Evolutionary conservation across 2,797 vertebrate genomes (phyloP).

Genomic region (Chelonia mydas): DNA sequence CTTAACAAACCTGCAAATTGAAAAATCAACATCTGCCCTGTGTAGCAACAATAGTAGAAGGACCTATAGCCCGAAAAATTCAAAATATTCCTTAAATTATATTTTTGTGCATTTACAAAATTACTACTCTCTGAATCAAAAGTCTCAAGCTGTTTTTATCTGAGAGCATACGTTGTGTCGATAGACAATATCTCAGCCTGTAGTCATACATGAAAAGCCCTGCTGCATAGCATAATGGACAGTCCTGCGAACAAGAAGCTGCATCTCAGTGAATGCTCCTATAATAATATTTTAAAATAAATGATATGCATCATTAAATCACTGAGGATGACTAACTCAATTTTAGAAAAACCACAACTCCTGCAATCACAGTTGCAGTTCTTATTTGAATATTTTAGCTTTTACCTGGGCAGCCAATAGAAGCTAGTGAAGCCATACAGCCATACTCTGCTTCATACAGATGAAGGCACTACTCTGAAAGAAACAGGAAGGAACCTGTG

Average conservation of each 20-base stretch:
- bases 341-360: slow-evolving; percentile 67
- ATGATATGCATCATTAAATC: slow-evolving; percentile 75
- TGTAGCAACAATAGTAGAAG: slow-evolving; percentile 72
- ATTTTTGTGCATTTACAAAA: slow-evolving; percentile 80
- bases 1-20: slow-evolving; percentile 89
- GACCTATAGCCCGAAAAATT: slow-evolving; percentile 75
- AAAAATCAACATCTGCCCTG: slow-evolving; percentile 83
- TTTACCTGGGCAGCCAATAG: slow-evolving; percentile 58
- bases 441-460: slow-evolving; percentile 33
- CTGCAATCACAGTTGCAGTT: slow-evolving; percentile 56
- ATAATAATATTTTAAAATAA: slow-evolving; percentile 75
- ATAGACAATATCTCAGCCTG: slow-evolving; percentile 67
- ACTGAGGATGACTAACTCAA: slow-evolving; percentile 64
- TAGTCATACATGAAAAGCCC: slow-evolving; percentile 25
- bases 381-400: slow-evolving; percentile 65
- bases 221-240: slow-evolving; percentile 52
- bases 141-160: slow-evolving; percentile 79
- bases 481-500: slow-evolving; percentile 70
- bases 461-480: slow-evolving; percentile 66
- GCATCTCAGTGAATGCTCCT: slow-evolving; percentile 44
- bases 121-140: slow-evolving; percentile 77
- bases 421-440: background rate
- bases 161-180: slow-evolving; percentile 66
- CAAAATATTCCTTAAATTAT: slow-evolving; percentile 80
- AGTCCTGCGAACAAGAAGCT: background rate